phyloP scores from a whole-genome alignment of 2,888 invertebrate species.

The Agrotis clavis region DNA sequence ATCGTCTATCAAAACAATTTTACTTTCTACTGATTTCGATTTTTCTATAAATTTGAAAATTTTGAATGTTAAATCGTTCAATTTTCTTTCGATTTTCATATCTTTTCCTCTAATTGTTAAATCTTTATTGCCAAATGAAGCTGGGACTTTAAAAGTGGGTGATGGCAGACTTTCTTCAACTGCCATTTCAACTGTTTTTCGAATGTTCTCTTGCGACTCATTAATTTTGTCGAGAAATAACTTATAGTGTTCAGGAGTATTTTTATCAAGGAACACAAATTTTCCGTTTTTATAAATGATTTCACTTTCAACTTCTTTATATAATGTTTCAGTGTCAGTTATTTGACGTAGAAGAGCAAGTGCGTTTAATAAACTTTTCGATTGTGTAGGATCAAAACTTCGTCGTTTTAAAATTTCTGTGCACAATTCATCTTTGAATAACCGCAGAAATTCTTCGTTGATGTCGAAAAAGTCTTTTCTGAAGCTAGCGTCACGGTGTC shows the following conservation, averaged over 20 bases:
- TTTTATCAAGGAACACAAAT: conserved; percentile 31
- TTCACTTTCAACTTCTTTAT: conserved; percentile 5
- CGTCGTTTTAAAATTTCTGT: too few relatives aligned
- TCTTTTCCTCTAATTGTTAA: conserved; percentile 32
- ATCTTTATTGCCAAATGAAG: conserved; percentile 52
- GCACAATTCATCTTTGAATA: conserved; percentile 22
- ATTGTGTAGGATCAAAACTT: background rate
- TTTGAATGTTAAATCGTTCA: conserved; percentile 18
- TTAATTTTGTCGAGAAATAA: conserved; percentile 23
- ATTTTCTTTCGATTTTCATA: conserved; percentile 32
- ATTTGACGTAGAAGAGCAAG: background rate
- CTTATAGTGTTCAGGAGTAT: background rate
- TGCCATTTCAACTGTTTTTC: conserved; percentile 24
- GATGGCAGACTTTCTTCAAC: conserved; percentile 18
- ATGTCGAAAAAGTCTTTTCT: conserved; percentile 18
- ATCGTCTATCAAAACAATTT: conserved; percentile 33
- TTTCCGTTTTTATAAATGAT: conserved; percentile 25
- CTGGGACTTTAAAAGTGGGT: conserved; percentile 44
- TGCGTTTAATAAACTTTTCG: background rate
- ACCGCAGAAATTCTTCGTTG: conserved; percentile 5
- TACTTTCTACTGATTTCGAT: background rate
- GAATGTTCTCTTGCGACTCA: conserved; percentile 6
- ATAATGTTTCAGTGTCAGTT: background rate
- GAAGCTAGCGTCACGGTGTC: conserved; percentile 27
- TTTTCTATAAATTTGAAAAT: conserved; percentile 22